Conservation (phyloP, 2,797 vertebrate genomes). For the Kryptopterus vitreolus region DNA sequence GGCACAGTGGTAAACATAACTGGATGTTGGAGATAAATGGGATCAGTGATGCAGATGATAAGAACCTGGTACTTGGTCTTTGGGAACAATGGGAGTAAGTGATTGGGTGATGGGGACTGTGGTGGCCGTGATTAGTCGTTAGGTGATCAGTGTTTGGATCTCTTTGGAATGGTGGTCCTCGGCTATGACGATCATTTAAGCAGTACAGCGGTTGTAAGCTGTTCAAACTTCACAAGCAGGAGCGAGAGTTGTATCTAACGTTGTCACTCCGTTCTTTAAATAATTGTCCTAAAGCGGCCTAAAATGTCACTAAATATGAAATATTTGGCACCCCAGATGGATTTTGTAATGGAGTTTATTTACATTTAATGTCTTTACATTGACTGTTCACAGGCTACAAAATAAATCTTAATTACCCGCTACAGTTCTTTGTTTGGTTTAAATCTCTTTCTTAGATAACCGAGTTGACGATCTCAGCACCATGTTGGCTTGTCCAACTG, state of each 20-base stretch:
- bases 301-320: not conserved
- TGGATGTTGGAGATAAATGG: too few relatives aligned
- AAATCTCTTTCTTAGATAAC: constrained; percentile 7
- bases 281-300: not conserved
- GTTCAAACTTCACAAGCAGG: not conserved
- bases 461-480: constrained; percentile 1
- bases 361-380: too few relatives aligned
- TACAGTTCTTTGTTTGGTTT: not conserved
- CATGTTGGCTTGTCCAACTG: not conserved
- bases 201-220: not conserved
- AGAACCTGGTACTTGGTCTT: too few relatives aligned
- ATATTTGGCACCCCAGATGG: too few relatives aligned
- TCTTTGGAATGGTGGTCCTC: not conserved
- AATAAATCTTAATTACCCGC: too few relatives aligned
- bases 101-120: too few relatives aligned
- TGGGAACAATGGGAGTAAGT: too few relatives aligned
- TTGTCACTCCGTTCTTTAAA: not conserved
- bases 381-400: too few relatives aligned
- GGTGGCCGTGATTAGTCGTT: too few relatives aligned
- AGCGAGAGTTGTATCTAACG: not conserved
- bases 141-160: too few relatives aligned
- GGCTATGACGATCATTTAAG: not conserved
- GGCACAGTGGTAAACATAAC: too few relatives aligned
- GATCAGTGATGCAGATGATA: too few relatives aligned
- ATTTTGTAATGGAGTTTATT: not conserved